Base-by-base conservation (phyloP, 2,113 vertebrate species). In the Gymnorhina tibicen region DNA sequence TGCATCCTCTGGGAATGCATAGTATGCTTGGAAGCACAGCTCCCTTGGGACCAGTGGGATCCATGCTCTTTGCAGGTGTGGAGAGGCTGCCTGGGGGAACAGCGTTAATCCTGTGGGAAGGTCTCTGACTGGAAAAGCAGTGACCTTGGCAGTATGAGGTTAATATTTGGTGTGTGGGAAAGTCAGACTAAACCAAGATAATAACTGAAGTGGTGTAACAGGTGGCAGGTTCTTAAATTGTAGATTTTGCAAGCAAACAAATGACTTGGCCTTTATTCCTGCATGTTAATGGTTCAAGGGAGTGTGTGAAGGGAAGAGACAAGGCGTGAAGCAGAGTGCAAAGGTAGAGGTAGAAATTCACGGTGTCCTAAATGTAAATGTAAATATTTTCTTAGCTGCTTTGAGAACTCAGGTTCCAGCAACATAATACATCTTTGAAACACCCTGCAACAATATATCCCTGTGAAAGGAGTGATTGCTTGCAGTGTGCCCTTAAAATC, bases 371-470 rank as follows among this genome's bases (percentile, higher is more conserved):
- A 55, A 46, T 60, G 24, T 60, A 60, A 39, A 23, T 30, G 13
- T 74, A 30, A 74, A 28, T n/a, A 10, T 35, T 58, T 26, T 16
- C 3, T 26, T 39, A 6, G 10, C 13, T 83, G 47, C 30, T 55
- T 62, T 68, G 72, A 55, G 76, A 55, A 44, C 39, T 67, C 47
- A 11, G 32, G 35, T 82, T 73, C 5, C n/a, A 66, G 1, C 9
- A 28, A 4, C 1, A 1, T 10, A 60, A 23, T 20, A 11, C 0
- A 0, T 16, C 10, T 39, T 69, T 30, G n/a, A 37, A 72, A 53
- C 20, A 21, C 46, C 0, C 3, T 80, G 55, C n/a, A 59, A 16
- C 35, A 32, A 6, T 32, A 2, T 24, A 23, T 52, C 23, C n/a
- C 16, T 74, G 24, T 66, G 74, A 55, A 85, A 26, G 24, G 33